These are phyloP conservation scores for Turnix velox DNA, from an alignment of 2,113 vertebrate genomes.

Conservation along the genomic window DNA sequence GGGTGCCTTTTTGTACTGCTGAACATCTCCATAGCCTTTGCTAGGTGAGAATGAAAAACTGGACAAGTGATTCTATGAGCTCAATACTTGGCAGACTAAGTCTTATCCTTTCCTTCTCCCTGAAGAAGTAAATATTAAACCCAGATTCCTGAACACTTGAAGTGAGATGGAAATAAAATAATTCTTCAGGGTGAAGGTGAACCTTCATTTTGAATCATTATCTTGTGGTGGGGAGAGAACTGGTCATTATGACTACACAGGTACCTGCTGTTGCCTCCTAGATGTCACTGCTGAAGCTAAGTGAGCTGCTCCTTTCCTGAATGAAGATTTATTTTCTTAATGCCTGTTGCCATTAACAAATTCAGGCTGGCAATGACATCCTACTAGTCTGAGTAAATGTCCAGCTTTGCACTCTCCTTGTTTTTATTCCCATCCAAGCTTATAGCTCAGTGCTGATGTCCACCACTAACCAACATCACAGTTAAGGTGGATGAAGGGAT, in stretches of 20 bases:
- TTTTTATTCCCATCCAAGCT: background rate
- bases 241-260: background rate
- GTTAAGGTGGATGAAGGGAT: background rate
- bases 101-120: too few species aligned
- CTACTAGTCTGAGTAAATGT: background rate
- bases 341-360: conserved; percentile 28
- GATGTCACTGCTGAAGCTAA: background rate
- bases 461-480: background rate
- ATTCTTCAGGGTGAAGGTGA: background rate
- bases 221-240: background rate
- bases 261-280: background rate
- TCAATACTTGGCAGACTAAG: background rate
- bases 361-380: conserved; percentile 27
- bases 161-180: background rate
- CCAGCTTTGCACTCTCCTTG: background rate
- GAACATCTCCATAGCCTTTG: background rate
- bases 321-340: conserved; percentile 23
- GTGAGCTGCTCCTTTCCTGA: background rate
- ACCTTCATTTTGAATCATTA: background rate
- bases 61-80: background rate
- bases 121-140: background rate
- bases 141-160: background rate
- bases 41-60: background rate
- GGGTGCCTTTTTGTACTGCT: background rate
- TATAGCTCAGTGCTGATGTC: background rate